Conservation (phyloP, 1,140 invertebrate species). For the Caenorhabditis tropicalis region DNA sequence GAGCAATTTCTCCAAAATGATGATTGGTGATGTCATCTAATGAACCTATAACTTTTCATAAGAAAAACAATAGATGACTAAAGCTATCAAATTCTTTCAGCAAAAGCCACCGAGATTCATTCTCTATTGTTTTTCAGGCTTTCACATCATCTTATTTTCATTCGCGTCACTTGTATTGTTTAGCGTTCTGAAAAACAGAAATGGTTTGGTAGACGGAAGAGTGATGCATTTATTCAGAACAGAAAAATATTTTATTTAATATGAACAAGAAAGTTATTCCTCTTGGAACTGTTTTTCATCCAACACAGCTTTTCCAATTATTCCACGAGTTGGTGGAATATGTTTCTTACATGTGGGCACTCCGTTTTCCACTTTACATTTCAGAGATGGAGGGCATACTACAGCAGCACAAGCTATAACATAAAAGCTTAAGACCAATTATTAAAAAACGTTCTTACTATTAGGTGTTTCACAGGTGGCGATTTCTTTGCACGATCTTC, state of each 20-base stretch:
- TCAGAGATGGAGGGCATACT: not conserved
- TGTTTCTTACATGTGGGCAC: not conserved
- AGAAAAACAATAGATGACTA: no score
- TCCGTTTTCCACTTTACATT: not conserved
- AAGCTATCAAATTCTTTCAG: no score
- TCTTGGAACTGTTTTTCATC: constrained; percentile 33
- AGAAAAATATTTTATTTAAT: no score
- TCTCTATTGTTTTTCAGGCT: no score
- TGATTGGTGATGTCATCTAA: not conserved
- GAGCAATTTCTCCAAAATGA: not conserved
- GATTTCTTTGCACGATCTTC: constrained; percentile 11
- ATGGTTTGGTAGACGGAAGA: no score
- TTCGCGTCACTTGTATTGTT: no score
- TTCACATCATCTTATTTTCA: no score
- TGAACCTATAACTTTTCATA: no score
- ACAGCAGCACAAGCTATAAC: not conserved
- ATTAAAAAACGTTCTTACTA: not conserved
- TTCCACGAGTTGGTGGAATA: constrained; percentile 5
- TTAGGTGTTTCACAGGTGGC: not conserved
- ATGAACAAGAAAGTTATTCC: no score
- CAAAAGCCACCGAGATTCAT: no score
- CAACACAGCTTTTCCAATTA: not conserved
- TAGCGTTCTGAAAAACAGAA: no score
- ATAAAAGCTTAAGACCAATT: not conserved
- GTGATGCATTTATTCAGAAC: no score